Evolutionary conservation across 2,113 vertebrate genomes (phyloP), one percentile per base, ranked within the genome.

Genomic region (Pardalotus punctatus): DNA sequence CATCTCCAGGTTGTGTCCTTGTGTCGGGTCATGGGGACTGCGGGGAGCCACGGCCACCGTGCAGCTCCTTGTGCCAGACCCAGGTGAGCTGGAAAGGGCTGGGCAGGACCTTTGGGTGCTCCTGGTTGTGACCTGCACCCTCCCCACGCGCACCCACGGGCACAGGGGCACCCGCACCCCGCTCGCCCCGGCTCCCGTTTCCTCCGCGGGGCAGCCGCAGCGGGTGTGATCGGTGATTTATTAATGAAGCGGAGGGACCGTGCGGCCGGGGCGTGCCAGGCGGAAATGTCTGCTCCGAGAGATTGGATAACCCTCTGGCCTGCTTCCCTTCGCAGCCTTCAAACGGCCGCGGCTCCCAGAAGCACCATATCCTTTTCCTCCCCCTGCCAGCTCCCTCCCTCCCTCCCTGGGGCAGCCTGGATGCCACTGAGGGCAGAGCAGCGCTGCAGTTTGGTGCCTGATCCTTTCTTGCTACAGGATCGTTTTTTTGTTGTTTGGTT

Each of bases 201-300:
- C 96, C 96, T 94, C 73, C 70, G 48, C n/a, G 14, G 36, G 53
- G 77, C 31, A 14, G 90, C 92, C 73, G 35, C 95, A 48, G 95
- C 91, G 18, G 69, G 97, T 93, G 88, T 97, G 97, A 96, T 95
- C 17, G 94, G 96, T 98, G 98, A 98, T 99, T 98, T 97, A 98
- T 98, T 96, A 43, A 97, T 85, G 97, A 96, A 97, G 91, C 16
- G 14, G 66, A 70, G 95, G 43, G 89, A 94, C 92, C 90, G 98
- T 83, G 97, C 97, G 23, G 72, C 83, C 88, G 92, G 97, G 97
- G 95, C 72, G 95, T 94, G 94, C 94, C 92, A 71, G 94, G 94
- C 97, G 98, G 98, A 99, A 98, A 96, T 96, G 97, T 98, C 98
- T 98, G 98, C 97, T 98, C 69, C 40, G 94, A 86, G 94, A 99